Evolutionary conservation across 2,797 vertebrate species (phyloP).

Genomic region (Lateolabrax maculatus): DNA sequence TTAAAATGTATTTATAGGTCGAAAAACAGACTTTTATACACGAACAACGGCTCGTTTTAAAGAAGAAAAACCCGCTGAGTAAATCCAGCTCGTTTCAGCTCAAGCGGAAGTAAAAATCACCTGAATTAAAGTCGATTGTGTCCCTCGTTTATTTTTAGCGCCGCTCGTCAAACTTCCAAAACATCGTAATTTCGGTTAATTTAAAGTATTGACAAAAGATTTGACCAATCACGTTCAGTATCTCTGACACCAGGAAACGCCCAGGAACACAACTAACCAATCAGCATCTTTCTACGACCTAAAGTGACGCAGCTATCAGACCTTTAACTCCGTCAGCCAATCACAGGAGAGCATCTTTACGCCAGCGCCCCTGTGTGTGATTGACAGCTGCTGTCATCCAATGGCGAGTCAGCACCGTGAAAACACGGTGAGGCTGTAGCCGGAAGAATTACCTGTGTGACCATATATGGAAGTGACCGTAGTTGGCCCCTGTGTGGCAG

Average conservation of each 20-base stretch:
- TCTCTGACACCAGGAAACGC: background rate
- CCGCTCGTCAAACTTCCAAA: background rate
- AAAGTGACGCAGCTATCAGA: rapidly evolving
- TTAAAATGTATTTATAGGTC: background rate
- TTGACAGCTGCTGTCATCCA: slow-evolving; percentile 31
- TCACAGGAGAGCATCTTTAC: background rate
- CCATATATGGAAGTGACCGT: no score
- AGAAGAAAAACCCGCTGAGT: background rate
- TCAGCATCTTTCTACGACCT: background rate
- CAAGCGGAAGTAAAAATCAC: background rate
- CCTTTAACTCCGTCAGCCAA: slow-evolving; percentile 21
- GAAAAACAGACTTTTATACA: background rate
- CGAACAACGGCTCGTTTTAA: background rate
- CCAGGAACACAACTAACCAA: background rate
- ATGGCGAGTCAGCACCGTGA: slow-evolving; percentile 8
- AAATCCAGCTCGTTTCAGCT: background rate
- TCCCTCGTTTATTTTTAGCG: background rate
- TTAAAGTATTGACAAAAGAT: rapidly evolving
- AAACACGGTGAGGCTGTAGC: background rate
- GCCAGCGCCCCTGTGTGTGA: rapidly evolving
- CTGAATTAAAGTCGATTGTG: background rate
- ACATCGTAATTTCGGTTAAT: rapidly evolving
- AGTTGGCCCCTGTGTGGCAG: no score
- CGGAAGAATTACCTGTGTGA: no score
- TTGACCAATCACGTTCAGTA: slow-evolving; percentile 5